Base-by-base conservation (phyloP, 2,888 invertebrate species). In the Rosalia funebris region DNA sequence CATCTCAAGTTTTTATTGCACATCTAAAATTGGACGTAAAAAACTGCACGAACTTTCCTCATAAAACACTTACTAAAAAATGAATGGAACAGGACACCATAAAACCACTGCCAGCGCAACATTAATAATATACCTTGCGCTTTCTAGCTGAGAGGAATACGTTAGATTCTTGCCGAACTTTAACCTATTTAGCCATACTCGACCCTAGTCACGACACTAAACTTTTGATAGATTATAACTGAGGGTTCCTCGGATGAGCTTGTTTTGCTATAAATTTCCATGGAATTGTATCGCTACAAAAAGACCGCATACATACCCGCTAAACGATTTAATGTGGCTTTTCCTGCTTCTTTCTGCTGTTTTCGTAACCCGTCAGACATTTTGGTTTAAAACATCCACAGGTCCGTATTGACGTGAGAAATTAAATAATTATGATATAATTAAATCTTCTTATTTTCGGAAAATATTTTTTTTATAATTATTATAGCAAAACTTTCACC, bases 191-290 rank as follows among this genome's bases (percentile, higher is more conserved):
- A 42, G 32, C 31, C 53, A 32, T 53, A 53, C 42, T 53, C 31
- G 4, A 53, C 10, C 53, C 53, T 42, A 53, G 53, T 53, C 53
- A 53, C 53, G 53, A 12, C 16, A 32, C 14, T 41, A 53, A 53
- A 53, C 42, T 53, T 53, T 53, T 53, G 53, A 53, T 53, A 53
- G 42, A 53, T 53, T 53, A 42, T 53, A 32, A 53, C 31, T 42
- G 41, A 53, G 25, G 37, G 15, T 53, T 53, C 41, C 41, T 42
- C 37, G 39, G n/a, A 15, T 25, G 39, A 41, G 39, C 39, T 50
- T 12, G 12, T 20, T 50, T 50, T 42, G 42, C 53, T 53, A 53
- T 53, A 53, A 32, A 53, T 53, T 31, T 42, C 37, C 42, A 53
- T 53, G 39, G 15, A 39, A 50, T 25, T 48, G 11, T 34, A 36